phyloP scores from a whole-genome alignment of 2,113 vertebrate genomes.

The Mionectes macconnelli region DNA sequence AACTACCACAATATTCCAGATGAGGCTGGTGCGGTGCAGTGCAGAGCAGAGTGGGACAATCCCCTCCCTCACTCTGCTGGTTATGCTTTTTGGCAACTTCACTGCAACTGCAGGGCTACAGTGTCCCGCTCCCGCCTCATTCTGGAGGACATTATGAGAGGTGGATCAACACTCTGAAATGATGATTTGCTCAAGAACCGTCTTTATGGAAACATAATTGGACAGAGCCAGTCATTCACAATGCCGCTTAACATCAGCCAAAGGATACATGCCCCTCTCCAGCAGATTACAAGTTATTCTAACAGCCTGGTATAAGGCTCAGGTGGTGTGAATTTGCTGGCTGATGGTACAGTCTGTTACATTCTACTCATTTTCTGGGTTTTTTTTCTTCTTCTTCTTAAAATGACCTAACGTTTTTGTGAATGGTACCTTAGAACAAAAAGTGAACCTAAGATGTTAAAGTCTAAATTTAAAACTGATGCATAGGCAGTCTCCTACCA shows the following conservation, averaged over 20 bases:
- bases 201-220: neutral
- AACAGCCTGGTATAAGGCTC: neutral
- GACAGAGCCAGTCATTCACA: neutral
- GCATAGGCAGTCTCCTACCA: neutral
- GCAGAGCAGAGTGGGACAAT: neutral
- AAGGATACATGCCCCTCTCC: neutral
- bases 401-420: neutral
- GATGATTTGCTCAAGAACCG: neutral
- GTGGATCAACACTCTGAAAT: neutral
- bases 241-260: neutral
- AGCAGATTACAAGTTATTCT: neutral
- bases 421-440: neutral
- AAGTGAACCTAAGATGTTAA: neutral
- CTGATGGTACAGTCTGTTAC: fast-evolving
- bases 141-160: neutral
- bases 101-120: fast-evolving
- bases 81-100: neutral
- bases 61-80: neutral
- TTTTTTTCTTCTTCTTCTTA: neutral
- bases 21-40: neutral
- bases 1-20: neutral
- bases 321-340: neutral
- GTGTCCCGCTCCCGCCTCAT: neutral
- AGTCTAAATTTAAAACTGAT: neutral
- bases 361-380: neutral